Percentiles rank a stretch among this genome's conserved stretches.
Evolutionary conservation across 1,140 invertebrate genomes (phyloP).

Genomic region (Neotoxoptera formosana): DNA sequence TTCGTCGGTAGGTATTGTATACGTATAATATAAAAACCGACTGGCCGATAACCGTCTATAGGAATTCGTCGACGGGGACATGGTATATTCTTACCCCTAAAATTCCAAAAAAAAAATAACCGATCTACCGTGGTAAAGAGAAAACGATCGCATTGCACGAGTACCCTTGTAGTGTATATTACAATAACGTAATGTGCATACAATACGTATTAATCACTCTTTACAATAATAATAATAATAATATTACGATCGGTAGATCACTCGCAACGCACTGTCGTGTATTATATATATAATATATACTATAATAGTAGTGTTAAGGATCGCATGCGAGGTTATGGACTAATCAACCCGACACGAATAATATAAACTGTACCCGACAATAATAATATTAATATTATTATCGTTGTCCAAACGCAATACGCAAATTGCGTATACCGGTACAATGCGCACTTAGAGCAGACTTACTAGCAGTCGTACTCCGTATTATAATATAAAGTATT

Average conservation of each 20-base stretch:
- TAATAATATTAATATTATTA: not conserved
- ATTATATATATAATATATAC: too few relatives aligned
- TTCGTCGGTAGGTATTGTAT: too few relatives aligned
- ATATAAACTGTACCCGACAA: too few relatives aligned
- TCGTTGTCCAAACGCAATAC: not conserved
- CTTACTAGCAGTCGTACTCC: too few relatives aligned
- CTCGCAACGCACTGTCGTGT: not conserved
- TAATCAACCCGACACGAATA: not conserved
- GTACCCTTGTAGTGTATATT: not conserved
- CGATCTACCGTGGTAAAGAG: not conserved
- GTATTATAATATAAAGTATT: not conserved
- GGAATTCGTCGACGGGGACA: too few relatives aligned
- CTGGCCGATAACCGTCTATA: too few relatives aligned
- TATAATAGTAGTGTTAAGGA: not conserved
- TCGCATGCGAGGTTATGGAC: constrained; percentile 31
- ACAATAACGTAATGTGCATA: not conserved
- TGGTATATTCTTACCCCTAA: not conserved
- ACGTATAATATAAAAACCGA: too few relatives aligned
- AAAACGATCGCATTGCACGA: not conserved
- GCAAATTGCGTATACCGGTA: not conserved
- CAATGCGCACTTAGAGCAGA: too few relatives aligned
- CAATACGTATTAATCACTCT: not conserved
- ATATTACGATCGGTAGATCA: not conserved
- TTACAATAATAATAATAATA: not conserved
- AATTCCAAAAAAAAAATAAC: not conserved